phyloP scores from a whole-genome alignment of 2,888 invertebrate species.

The Toxonevra muliebris region DNA sequence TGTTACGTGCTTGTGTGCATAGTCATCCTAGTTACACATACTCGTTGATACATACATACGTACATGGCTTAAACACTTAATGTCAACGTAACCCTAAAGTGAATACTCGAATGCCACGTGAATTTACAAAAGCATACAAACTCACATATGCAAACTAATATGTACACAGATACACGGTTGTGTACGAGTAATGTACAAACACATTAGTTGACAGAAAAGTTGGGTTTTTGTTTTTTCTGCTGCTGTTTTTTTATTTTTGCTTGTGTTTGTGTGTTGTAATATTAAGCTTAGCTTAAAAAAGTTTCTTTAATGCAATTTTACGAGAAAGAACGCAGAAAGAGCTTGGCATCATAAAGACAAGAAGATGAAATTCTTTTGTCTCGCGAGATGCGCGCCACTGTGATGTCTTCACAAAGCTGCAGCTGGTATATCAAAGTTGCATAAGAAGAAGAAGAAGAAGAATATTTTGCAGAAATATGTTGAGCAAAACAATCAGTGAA shows the following conservation, averaged over 20 bases:
- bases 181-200: not conserved
- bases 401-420: too few relatives aligned
- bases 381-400: not conserved
- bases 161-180: not conserved
- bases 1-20: too few relatives aligned
- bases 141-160: too few relatives aligned
- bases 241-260: conserved; percentile 1
- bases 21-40: too few relatives aligned
- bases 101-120: too few relatives aligned
- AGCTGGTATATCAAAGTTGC: too few relatives aligned
- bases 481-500: not conserved
- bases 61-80: too few relatives aligned
- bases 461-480: too few relatives aligned
- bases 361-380: not conserved
- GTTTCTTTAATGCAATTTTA: conserved; percentile 58
- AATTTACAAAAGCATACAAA: not conserved
- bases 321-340: conserved; percentile 34
- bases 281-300: conserved; percentile 38
- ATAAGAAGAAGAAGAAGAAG: too few relatives aligned
- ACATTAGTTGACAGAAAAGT: not conserved
- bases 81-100: too few relatives aligned
- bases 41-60: too few relatives aligned
- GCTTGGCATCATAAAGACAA: not conserved
- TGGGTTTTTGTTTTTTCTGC: not conserved
- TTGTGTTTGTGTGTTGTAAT: conserved; percentile 15